phyloP scores from a whole-genome alignment of 2,888 invertebrate genomes.

The Cheilosia vulpina region DNA sequence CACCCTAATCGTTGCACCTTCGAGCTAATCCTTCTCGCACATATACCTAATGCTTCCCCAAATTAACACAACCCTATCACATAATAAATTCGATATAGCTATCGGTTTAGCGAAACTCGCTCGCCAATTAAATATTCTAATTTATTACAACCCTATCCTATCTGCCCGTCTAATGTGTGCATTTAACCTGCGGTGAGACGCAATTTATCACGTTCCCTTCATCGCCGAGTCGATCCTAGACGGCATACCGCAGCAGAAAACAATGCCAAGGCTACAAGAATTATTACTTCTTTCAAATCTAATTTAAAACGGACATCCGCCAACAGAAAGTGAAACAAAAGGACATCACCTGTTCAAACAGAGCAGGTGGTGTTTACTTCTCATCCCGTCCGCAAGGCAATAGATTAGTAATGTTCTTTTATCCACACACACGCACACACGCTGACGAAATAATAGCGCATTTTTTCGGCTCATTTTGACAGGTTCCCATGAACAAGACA shows the following conservation, averaged over 20 bases:
- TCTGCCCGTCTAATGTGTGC: conserved; percentile 27
- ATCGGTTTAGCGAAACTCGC: neutral
- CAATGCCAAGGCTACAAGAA: conserved; percentile 27
- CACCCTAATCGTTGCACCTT: neutral
- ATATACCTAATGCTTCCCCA: neutral
- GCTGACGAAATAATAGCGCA: conserved; percentile 17
- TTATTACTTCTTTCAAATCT: conserved; percentile 54
- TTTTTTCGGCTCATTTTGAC: conserved; percentile 18
- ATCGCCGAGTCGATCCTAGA: conserved; percentile 16
- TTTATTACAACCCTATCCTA: conserved; percentile 22
- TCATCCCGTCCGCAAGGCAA: conserved; percentile 14
- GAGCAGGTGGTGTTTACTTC: conserved; percentile 42
- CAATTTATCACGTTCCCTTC: conserved; percentile 30
- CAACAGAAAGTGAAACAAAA: conserved; percentile 27
- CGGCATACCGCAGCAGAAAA: conserved; percentile 5
- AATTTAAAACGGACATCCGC: conserved; percentile 56
- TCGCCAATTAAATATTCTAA: conserved; percentile 33
- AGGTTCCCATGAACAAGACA: conserved; percentile 24
- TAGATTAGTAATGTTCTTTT: conserved; percentile 33
- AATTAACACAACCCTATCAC: neutral
- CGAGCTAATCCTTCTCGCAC: neutral
- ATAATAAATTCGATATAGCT: conserved; percentile 24
- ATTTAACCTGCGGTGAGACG: conserved; percentile 24
- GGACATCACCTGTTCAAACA: conserved; percentile 55
- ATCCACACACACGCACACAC: neutral